phyloP scores from a whole-genome alignment of 2,113 vertebrate species.

The Lophius piscatorius region DNA sequence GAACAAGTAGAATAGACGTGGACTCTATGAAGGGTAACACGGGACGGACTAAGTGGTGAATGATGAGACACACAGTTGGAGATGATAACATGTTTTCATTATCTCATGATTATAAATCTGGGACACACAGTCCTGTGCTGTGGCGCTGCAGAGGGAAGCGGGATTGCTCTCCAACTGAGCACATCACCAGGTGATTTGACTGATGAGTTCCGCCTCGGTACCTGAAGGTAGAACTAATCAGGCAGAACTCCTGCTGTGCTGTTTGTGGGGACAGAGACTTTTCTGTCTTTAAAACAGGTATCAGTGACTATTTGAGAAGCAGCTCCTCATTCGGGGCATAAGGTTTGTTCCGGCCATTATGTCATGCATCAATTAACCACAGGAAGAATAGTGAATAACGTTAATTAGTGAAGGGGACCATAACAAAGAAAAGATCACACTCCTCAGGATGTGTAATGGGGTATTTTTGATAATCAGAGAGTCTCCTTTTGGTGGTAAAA shows the following conservation, averaged over 20 bases:
- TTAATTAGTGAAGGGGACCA: conserved; percentile 31
- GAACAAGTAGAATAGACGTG: conserved; percentile 7
- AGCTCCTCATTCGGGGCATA: conserved; percentile 13
- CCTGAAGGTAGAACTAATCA: conserved; percentile 65
- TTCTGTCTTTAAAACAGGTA: conserved; percentile 26
- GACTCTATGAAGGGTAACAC: conserved; percentile 17
- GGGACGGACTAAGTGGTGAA: conserved; percentile 33
- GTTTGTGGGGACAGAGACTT: conserved; percentile 36
- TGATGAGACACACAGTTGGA: conserved; percentile 36
- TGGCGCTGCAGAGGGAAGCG: conserved; percentile 38
- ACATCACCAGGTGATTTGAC: conserved; percentile 63
- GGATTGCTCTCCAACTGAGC: conserved; percentile 51
- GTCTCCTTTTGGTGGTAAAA: conserved; percentile 27
- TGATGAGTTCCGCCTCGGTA: conserved; percentile 59
- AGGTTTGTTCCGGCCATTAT: conserved; percentile 17
- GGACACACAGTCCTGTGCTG: conserved; percentile 43
- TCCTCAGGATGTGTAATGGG: too few relatives aligned
- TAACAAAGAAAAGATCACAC: not conserved
- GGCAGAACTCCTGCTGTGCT: conserved; percentile 29
- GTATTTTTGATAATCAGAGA: conserved; percentile 20
- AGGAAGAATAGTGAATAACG: conserved; percentile 15
- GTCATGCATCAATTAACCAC: conserved; percentile 4
- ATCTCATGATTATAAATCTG: conserved; percentile 64
- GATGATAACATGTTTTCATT: conserved; percentile 68
- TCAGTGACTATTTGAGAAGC: conserved; percentile 27